Base-by-base conservation (phyloP, 2,888 invertebrate genomes). In the Coenonympha glycerion region DNA sequence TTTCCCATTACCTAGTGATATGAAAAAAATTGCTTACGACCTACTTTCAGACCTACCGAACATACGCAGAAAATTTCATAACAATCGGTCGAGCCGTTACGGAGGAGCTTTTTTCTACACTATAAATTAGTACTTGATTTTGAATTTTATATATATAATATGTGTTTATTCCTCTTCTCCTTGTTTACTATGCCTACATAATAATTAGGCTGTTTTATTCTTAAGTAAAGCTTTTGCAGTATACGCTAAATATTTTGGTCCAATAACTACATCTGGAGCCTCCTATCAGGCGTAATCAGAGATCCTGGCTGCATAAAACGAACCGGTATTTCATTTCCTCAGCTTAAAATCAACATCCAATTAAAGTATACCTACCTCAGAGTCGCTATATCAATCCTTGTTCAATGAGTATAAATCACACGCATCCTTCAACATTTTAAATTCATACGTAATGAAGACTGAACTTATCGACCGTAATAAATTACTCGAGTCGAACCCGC, bases 401-500 rank as follows among this genome's bases (percentile, higher is more conserved):
- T 47, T 42, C 39, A 44, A 44, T 42, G 45, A 34, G 40, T 34
- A 46, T 48, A 48, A 41, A 41, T 52, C 45, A 49, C 39, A 31
- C 6, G 47, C 44, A 47, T 50, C 45, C 45, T 48, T 36, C 28
- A 44, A 37, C 52, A 40, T 46, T 55, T 45, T 36, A 45, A 49
- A 51, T 49, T 49, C 54, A 52, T 47, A 49, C 16, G 47, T 49
- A 58, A 56, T 50, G 52, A 58, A 49, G 41, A 47, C 44, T 47
- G 41, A 39, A 51, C 46, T 50, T 57, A 53, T 58, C 57, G 52
- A 52, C 52, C 57, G 30, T 51, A 50, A 60, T 59, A 60, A 59
- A 60, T 60, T 49, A 55, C 48, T 28, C 22, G 49, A 52, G 49
- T 54, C 51, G 58, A 56, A 57, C 49, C 42, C 53, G 64, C 56